Evolutionary conservation across 1,140 invertebrate species (phyloP).

Genomic region (Aphidius ervi): DNA sequence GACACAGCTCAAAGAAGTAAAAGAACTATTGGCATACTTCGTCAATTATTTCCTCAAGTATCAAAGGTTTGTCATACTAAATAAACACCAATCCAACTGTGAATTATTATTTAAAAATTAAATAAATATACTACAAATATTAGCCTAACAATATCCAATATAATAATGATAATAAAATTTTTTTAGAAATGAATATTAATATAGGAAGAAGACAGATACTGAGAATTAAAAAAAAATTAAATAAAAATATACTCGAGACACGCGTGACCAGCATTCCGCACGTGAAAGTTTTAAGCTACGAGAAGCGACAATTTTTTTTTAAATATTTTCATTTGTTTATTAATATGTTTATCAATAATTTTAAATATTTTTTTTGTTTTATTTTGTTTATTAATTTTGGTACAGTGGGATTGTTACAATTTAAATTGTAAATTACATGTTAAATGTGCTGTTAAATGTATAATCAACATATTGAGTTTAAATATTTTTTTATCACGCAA

Average conservation of each 20-base stretch:
- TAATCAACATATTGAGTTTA: too few relatives aligned
- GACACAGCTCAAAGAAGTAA: slow-evolving; percentile 64
- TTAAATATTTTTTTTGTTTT: not conserved
- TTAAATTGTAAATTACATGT: too few relatives aligned
- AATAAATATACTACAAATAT: not conserved
- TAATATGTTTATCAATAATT: not conserved
- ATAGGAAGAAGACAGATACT: too few relatives aligned
- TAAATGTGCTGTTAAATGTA: too few relatives aligned
- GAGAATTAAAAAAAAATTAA: not conserved
- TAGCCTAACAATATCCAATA: not conserved
- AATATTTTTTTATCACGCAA: not conserved
- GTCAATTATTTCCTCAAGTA: slow-evolving; percentile 68
- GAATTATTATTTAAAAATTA: not conserved
- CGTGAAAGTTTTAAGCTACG: slow-evolving; percentile 1
- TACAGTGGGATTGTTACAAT: too few relatives aligned
- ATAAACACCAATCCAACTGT: not conserved
- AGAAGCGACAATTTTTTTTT: not conserved
- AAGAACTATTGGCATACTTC: slow-evolving; percentile 69
- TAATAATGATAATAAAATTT: not conserved
- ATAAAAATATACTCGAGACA: slow-evolving; percentile 7
- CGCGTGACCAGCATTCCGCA: slow-evolving; percentile 8
- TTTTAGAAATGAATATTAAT: too few relatives aligned
- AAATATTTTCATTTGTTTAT: not conserved
- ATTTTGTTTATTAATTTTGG: too few relatives aligned
- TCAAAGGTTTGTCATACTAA: slow-evolving; percentile 60